phyloP scores from a whole-genome alignment of 1,140 invertebrate genomes.

The Papilio xuthus region DNA sequence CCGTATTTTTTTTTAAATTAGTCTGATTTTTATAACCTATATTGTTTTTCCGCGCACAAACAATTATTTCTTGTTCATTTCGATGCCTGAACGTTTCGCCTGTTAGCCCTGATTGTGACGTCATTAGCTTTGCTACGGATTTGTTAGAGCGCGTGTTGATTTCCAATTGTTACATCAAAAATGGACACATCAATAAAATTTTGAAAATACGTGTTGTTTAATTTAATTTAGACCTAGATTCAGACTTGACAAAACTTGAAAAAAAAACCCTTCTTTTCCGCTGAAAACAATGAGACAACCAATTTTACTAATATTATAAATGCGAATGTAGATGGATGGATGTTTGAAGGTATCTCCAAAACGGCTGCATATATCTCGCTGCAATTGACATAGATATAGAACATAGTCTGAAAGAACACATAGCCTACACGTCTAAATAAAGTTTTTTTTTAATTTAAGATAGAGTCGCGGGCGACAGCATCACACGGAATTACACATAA shows the following conservation, averaged over 20 bases:
- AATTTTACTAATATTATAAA: no score
- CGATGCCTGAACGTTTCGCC: slow-evolving; percentile 5
- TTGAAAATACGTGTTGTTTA: slow-evolving; percentile 37
- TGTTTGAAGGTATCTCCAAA: no score
- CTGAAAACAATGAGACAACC: no score
- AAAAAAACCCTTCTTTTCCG: no score
- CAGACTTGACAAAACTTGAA: no score
- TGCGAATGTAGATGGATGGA: no score
- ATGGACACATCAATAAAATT: slow-evolving; percentile 75
- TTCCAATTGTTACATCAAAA: slow-evolving; percentile 75
- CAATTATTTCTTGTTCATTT: slow-evolving; percentile 16
- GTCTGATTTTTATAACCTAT: slow-evolving; percentile 37
- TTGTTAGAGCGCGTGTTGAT: slow-evolving; percentile 69
- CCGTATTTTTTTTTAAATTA: neutral
- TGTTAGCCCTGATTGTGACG: slow-evolving; percentile 54
- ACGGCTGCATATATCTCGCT: no score
- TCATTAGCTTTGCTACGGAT: slow-evolving; percentile 78
- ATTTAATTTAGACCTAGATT: slow-evolving; percentile 13
- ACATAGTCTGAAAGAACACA: no score
- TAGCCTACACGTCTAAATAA: no score
- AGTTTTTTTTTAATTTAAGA: no score
- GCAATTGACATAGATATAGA: no score
- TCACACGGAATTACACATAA: neutral
- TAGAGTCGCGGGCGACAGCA: no score
- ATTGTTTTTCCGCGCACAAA: slow-evolving; percentile 65